Evolutionary conservation across 2,797 vertebrate genomes (phyloP).

Genomic region (Parambassis ranga): DNA sequence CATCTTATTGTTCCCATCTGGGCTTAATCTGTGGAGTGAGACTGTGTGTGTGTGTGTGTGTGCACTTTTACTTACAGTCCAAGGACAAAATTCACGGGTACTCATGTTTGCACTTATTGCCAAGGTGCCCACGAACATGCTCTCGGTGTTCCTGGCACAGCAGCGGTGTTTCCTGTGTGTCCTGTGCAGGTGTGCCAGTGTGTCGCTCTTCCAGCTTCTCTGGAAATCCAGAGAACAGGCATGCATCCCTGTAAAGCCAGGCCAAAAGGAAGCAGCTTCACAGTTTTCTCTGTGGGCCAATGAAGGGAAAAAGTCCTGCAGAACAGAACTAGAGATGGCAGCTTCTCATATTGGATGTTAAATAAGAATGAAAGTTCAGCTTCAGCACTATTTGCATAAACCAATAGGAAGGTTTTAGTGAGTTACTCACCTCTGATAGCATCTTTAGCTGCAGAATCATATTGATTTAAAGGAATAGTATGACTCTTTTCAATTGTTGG

Average conservation of each 20-base stretch:
- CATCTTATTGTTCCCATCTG: constrained; percentile 79
- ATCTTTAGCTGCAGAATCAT: too few species aligned
- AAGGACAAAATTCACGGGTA: constrained; percentile 37
- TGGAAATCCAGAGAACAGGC: constrained; percentile 40
- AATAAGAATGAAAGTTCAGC: constrained; percentile 19
- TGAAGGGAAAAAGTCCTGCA: constrained; percentile 40
- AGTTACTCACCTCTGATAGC: background rate
- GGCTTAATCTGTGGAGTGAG: constrained; percentile 70
- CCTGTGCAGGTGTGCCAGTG: constrained; percentile 44
- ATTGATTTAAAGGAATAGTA: too few species aligned
- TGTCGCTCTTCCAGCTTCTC: constrained; percentile 32
- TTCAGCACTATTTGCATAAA: constrained; percentile 16
- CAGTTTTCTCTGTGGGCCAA: constrained; percentile 33
- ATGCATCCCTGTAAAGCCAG: constrained; percentile 3
- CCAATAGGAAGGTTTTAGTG: background rate
- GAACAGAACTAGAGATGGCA: constrained; percentile 49
- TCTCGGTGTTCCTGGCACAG: constrained; percentile 41
- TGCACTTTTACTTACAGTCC: constrained; percentile 13
- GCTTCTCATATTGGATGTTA: constrained; percentile 7
- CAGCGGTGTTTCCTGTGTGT: constrained; percentile 30
- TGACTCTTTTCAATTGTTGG: too few species aligned
- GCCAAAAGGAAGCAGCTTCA: constrained; percentile 55
- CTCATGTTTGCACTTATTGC: constrained; percentile 32
- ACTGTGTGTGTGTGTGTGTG: constrained; percentile 23
- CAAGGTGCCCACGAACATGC: constrained; percentile 18